Evolutionary conservation across 2,113 vertebrate species (phyloP), one percentile per base, ranked within the genome.

Genomic region (Elachura formosa): DNA sequence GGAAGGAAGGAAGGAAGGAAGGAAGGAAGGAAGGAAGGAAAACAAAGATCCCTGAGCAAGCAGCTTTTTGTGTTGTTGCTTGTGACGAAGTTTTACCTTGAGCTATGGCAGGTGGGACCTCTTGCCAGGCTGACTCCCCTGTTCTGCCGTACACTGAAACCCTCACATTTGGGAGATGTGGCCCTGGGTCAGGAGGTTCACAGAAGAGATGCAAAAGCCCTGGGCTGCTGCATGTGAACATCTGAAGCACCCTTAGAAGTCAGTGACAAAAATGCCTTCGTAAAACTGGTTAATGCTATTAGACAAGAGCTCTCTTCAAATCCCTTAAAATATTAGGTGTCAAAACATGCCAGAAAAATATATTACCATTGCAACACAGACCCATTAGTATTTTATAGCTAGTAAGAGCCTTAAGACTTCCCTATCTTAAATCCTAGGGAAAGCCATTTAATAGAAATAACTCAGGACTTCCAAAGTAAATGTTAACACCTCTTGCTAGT

Each of bases 331-430:
- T 92, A 90, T 89, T 86, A 88, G 46, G 33, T 97, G 96, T 97
- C 95, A 97, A 97, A 97, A 96, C 91, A 96, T 83, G 95, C 69
- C 58, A 33, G 82, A 94, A 96, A 97, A 90, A 87, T 90, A 86
- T 52, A 95, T 34, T 96, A 49, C 77, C 84, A 84, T 87, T 75
- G 92, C 81, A 94, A 94, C 94, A 94, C 72, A 72, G 90, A 46
- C 61, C 61, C 41, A 55, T 96, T 95, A 94, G 90, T 96, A 92
- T 94, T 97, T 97, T 95, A 94, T 34, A 59, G 77, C 82, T 78
- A 46, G 56, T 75, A 95, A 93, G 94, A 94, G 85, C 83, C 92
- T 93, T 96, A 96, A 93, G 86, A 95, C 61, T 94, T 52, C 46
- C 62, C 29, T 91, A 85, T 90, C 94, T 86, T 96, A 96, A 96